Evolutionary conservation across 2,888 invertebrate species (phyloP).

Genomic region (Campoplex capitator): DNA sequence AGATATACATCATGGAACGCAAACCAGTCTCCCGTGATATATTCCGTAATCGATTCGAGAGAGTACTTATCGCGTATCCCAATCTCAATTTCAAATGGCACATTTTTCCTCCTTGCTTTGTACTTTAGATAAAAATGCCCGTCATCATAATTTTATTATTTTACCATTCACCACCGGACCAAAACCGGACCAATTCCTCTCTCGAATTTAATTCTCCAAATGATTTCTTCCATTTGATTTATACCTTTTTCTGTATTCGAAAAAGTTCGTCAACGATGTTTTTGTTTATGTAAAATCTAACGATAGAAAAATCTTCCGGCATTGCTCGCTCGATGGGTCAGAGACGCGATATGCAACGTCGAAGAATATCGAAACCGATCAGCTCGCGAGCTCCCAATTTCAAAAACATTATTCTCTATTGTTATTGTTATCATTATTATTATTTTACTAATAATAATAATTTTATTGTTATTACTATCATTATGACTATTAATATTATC

Average conservation of each 20-base stretch:
- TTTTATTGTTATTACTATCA: not conserved
- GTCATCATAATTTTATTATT: not conserved
- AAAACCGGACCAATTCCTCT: not conserved
- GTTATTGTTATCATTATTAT: slow-evolving; percentile 14
- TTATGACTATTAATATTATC: too few relatives aligned
- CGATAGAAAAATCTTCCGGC: not conserved
- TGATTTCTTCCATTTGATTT: not conserved
- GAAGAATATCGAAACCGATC: slow-evolving; percentile 20
- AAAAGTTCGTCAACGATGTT: not conserved
- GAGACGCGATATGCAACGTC: not conserved
- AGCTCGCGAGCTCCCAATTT: slow-evolving; percentile 61
- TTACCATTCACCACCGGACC: not conserved
- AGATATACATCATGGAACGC: too few relatives aligned
- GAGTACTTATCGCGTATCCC: too few relatives aligned
- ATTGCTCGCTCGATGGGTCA: not conserved
- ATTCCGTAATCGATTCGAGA: too few relatives aligned
- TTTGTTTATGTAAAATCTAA: not conserved
- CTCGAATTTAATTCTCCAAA: not conserved
- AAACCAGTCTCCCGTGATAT: too few relatives aligned
- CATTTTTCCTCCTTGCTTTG: too few relatives aligned
- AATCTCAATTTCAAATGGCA: too few relatives aligned
- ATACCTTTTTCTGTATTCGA: not conserved
- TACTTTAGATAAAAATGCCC: not conserved
- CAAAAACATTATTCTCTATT: slow-evolving; percentile 57
- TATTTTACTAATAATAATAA: too few relatives aligned